Evolutionary conservation across 2,113 vertebrate genomes (phyloP).

Genomic region (Bagarius yarrelli): DNA sequence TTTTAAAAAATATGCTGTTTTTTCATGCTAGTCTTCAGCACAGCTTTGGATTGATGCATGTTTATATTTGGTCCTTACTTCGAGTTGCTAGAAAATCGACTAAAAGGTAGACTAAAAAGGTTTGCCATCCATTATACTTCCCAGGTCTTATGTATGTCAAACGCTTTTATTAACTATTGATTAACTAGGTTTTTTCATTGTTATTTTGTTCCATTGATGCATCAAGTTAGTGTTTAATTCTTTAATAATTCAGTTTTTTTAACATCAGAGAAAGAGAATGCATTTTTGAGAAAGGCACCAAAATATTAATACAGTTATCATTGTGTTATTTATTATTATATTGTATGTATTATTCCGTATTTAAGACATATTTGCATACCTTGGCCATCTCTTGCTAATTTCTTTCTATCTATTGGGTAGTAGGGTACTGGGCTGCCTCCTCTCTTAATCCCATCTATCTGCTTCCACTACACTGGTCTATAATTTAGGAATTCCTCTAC

Average conservation of each 20-base stretch:
- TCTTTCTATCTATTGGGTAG: constrained; percentile 5
- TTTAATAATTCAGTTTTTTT: not conserved
- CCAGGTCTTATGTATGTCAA: not conserved
- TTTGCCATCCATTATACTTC: not conserved
- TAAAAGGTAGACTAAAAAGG: not conserved
- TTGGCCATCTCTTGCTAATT: not conserved
- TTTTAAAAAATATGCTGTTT: constrained; percentile 39
- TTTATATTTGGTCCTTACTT: not conserved
- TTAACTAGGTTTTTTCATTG: not conserved
- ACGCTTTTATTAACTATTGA: not conserved
- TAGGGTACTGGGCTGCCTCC: not conserved
- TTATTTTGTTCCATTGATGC: not conserved
- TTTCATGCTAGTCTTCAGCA: constrained; percentile 6
- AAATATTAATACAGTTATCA: not conserved
- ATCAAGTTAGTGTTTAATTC: not conserved
- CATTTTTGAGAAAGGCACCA: not conserved
- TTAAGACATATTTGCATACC: not conserved
- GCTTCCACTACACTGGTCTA: not conserved
- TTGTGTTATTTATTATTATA: not conserved
- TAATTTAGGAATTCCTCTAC: constrained; percentile 26
- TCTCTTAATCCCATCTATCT: constrained; percentile 5
- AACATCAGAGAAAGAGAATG: not conserved
- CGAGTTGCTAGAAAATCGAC: not conserved
- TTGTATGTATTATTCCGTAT: not conserved
- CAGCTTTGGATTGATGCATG: not conserved